Evolutionary conservation across 2,888 invertebrate genomes (phyloP), one percentile per base, ranked within the genome.

Genomic region (Malthinus flaveolus): DNA sequence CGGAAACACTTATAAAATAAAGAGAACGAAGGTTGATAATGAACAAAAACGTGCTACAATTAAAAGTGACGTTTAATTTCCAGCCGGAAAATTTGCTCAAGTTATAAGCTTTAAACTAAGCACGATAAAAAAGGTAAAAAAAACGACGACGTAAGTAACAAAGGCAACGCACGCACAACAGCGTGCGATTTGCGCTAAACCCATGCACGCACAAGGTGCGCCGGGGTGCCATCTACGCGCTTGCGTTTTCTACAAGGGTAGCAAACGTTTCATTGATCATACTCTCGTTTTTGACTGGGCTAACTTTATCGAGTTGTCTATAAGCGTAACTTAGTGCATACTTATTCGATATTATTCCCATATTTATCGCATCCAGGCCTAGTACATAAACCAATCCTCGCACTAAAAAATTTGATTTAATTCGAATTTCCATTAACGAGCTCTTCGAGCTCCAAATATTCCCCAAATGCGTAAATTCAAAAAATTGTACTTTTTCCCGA

Each of bases 241-340:
- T 56, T 68, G 70, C 70, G 68, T 66, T 55, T 59, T 58, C 59
- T 61, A 64, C 59, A 63, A 66, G 67, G 67, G 66, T 67, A 67
- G 66, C 68, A 70, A 69, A 71, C 67, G 70, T 71, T 71, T 69
- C 71, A 71, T 71, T 71, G 71, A 71, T 71, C 70, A 70, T 68
- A 66, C 67, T 66, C 68, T 64, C 66, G 62, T 59, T 64, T 66
- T 56, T 61, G 60, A 63, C 63, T 62, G 64, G 62, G 64, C 58
- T 60, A 61, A 64, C 62, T 66, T 68, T 65, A 64, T 66, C 56
- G 65, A 66, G 63, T 62, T 63, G 56, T 64, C 61, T 56, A 56
- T 63, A 23, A 62, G 49, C 50, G 56, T 32, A 35, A 52, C 42
- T 33, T 56, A 50, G 45, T 55, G 50, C 47, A 52, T 59, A 55